Evolutionary conservation across 2,888 invertebrate species (phyloP).

Genomic region (Brachypalpus laphriformis): DNA sequence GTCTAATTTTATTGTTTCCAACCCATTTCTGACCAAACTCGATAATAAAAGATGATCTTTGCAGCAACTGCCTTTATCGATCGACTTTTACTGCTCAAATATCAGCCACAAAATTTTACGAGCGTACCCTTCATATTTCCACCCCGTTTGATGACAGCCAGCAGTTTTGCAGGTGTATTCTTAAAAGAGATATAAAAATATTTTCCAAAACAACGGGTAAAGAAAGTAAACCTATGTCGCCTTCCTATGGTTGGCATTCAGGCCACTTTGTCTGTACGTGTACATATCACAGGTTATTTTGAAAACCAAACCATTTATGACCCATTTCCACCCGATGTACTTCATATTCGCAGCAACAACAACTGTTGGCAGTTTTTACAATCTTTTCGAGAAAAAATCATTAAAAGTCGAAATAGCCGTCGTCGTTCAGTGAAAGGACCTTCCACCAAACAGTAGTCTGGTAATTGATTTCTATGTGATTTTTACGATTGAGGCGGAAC

Average conservation of each 20-base stretch:
- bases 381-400: slow-evolving; percentile 38
- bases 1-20: background rate
- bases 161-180: slow-evolving; percentile 28
- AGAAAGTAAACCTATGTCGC: background rate
- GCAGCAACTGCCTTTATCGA: background rate
- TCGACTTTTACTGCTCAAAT: slow-evolving; percentile 19
- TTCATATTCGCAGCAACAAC: slow-evolving; percentile 38
- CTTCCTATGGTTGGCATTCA: background rate
- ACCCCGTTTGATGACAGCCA: background rate
- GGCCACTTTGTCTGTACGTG: background rate
- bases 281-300: background rate
- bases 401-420: slow-evolving; percentile 51
- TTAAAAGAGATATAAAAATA: background rate
- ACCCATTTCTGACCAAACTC: background rate
- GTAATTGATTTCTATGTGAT: slow-evolving; percentile 58
- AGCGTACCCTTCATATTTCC: background rate
- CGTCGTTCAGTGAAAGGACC: slow-evolving; percentile 45
- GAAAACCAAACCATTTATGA: slow-evolving; percentile 24
- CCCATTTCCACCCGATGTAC: background rate
- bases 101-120: slow-evolving; percentile 30
- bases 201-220: background rate
- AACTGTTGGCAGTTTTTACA: slow-evolving; percentile 32
- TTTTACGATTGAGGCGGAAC: slow-evolving; percentile 47
- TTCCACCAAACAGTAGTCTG: slow-evolving; percentile 35
- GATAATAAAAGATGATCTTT: background rate